Conservation (phyloP, 2,888 invertebrate genomes). For the Onchidella celtica region DNA sequence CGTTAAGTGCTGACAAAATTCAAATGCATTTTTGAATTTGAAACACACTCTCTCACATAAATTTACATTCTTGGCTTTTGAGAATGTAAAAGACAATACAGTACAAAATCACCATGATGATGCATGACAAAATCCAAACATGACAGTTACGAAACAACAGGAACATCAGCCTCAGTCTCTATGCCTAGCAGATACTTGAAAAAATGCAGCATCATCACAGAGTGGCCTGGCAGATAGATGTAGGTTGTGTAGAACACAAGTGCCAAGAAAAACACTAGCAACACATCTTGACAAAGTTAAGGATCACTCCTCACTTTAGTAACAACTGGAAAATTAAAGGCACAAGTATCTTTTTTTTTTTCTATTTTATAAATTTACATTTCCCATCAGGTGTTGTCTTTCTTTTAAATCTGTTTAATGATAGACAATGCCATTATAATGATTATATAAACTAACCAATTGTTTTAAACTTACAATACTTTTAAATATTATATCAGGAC, state of each 20-base stretch:
- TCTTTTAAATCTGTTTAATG: background rate
- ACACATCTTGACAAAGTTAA: conserved; percentile 80
- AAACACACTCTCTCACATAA: too few species aligned
- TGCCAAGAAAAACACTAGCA: conserved; percentile 81
- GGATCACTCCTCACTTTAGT: background rate
- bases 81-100: too few species aligned
- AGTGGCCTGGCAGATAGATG: conserved; percentile 83
- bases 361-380: background rate
- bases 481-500: too few species aligned
- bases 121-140: background rate
- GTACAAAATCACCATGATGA: too few species aligned
- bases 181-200: conserved; percentile 55
- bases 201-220: conserved; percentile 73
- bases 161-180: conserved; percentile 42
- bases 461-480: too few species aligned
- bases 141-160: conserved; percentile 27
- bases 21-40: too few species aligned
- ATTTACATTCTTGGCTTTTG: too few species aligned
- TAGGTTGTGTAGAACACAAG: conserved; percentile 83
- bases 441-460: too few species aligned
- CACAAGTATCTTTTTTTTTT: background rate
- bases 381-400: too few species aligned
- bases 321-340: too few species aligned
- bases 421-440: too few species aligned
- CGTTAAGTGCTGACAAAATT: too few species aligned